Evolutionary conservation across 1,140 invertebrate genomes (phyloP), one percentile per base, ranked within the genome.

Genomic region (Calosoma granatense): DNA sequence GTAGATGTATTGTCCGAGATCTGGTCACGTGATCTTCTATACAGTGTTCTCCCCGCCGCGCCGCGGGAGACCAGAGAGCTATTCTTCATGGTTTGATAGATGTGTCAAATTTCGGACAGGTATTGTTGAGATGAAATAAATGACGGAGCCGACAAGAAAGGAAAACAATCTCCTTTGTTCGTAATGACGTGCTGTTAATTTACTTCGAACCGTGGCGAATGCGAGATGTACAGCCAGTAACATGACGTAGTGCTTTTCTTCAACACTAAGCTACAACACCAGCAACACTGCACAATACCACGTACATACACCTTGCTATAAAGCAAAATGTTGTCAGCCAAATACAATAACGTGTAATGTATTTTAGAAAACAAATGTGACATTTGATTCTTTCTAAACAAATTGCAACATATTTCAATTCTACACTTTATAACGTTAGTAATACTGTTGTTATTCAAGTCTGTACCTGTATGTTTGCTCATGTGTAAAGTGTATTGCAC

Each of bases 131-230:
- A 65, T 64, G 71, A 75, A 73, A 77, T 77, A 76, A 77, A 77
- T 76, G 74, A 72, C 68, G 64, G 64, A 17, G 62, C n/a, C 67
- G 69, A 68, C 74, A 72, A 74, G 70, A 72, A 73, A 75, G 74
- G 74, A 76, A 77, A 77, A 76, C 74, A 77, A 71, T 74, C 63
- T 71, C 67, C 69, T 75, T 77, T 76, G 74, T 77, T 75, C 66
- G 60, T 65, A 47, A 47, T 47, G 41, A 47, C 41, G 41, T 17
- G 41, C 41, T 47, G 66, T 64, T 68, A 68, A 68, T 68, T 68
- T 67, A 68, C 61, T 67, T 53, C 51, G 20, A 22, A 22, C 51
- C 51, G 20, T 22, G 51, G 51, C 21, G 51, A 53, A 53, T 53
- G 51, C 3, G 15, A 47, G 41, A 47, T 17, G 41, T 43, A 39